A percentile compares a stretch with the other conserved stretches of the same genome.
Evolutionary conservation across 2,797 vertebrate species (phyloP).

Genomic region (Bryconaethiops microstoma): DNA sequence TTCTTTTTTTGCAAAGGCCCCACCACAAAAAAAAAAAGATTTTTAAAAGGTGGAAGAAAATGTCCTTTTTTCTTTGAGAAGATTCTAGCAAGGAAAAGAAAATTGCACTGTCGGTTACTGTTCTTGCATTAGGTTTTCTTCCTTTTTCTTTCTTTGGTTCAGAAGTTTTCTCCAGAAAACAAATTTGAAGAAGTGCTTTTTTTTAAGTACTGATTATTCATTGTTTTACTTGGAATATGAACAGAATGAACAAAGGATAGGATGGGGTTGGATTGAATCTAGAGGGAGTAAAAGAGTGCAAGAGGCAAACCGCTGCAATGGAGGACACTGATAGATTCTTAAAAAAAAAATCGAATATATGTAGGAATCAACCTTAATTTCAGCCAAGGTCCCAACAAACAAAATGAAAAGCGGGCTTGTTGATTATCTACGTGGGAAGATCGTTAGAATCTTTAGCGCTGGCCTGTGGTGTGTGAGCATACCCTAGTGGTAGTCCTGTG

Average conservation of each 20-base stretch:
- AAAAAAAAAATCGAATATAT: constrained; percentile 57
- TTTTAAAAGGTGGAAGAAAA: constrained; percentile 74
- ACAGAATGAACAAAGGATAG: constrained; percentile 55
- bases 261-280: constrained; percentile 63
- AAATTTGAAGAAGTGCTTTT: constrained; percentile 75
- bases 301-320: constrained; percentile 29
- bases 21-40: constrained; percentile 71
- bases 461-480: constrained; percentile 28
- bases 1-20: constrained; percentile 66
- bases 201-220: constrained; percentile 71
- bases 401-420: constrained; percentile 66
- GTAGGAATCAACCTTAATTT: constrained; percentile 55
- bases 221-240: constrained; percentile 67
- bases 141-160: constrained; percentile 71
- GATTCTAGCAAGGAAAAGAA: constrained; percentile 75
- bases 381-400: constrained; percentile 53
- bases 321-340: constrained; percentile 60
- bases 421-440: constrained; percentile 66
- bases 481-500: constrained; percentile 41
- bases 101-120: constrained; percentile 75
- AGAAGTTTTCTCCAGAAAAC: constrained; percentile 74
- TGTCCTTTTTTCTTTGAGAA: constrained; percentile 76
- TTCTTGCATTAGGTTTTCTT: constrained; percentile 77
- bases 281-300: constrained; percentile 68
- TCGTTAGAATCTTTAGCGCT: constrained; percentile 56